These are phyloP conservation scores for Phrynocephalus versicolor DNA, from an alignment of 2,113 vertebrate species.

Conservation along the genomic window DNA sequence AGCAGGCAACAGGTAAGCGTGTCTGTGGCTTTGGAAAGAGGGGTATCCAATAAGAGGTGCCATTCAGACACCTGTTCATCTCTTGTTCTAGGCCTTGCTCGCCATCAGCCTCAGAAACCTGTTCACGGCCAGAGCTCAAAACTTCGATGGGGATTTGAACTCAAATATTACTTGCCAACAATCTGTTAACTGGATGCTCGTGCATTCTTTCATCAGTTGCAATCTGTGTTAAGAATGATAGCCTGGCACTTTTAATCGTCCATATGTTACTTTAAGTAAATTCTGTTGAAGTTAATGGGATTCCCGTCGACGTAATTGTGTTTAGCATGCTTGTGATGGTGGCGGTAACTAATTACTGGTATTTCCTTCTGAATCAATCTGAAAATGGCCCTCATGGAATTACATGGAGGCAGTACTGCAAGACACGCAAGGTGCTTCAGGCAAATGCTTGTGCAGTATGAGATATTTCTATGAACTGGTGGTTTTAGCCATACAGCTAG, in stretches of 20 bases:
- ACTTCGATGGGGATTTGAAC: neutral
- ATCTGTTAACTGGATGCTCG: neutral
- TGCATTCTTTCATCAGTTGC: neutral
- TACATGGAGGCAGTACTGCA: neutral
- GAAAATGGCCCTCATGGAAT: neutral
- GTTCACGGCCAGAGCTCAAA: neutral
- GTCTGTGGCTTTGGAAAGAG: accelerated
- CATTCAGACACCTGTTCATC: neutral
- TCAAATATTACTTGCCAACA: no score
- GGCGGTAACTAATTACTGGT: neutral
- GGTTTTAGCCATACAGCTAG: neutral
- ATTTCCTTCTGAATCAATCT: neutral
- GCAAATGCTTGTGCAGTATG: neutral
- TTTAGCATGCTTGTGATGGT: neutral
- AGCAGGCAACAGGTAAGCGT: slow-evolving; percentile 79
- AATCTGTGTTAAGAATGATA: neutral
- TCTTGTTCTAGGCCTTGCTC: neutral
- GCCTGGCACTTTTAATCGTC: neutral
- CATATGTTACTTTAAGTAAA: neutral
- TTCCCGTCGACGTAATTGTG: neutral
- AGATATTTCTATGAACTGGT: neutral
- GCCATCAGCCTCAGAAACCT: neutral
- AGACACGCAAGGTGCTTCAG: no score
- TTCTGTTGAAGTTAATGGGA: neutral
- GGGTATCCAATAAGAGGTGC: neutral